Base-by-base conservation (phyloP, 2,797 vertebrate species). In the Ptychadena robeensis region DNA sequence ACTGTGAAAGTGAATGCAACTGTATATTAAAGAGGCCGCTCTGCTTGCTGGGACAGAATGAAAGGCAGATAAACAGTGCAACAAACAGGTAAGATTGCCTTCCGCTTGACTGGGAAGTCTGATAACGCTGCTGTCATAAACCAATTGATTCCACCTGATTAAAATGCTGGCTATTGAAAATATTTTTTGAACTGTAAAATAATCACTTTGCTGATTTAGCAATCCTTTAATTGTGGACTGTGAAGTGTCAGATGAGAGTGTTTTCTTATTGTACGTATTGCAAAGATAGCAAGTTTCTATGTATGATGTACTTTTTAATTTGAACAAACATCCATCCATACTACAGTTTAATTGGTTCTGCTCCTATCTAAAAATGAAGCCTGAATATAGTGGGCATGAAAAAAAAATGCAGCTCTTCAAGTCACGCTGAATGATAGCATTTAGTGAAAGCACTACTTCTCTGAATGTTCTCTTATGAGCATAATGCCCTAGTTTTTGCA, bases 41-140 rank as follows among this genome's bases (percentile, higher is more conserved):
- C 48, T 31, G 80, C 72, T 82, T 40, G 65, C 72, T 69, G 37
- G 57, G 40, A 38, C 64, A 82, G 80, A 76, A 69, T 75, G 63
- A 82, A 75, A 75, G 48, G 37, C 72, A 75, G 80, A 67, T 75
- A 82, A 68, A 82, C 61, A 82, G 79, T 66, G 70, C 61, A 81
- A 73, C 64, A 80, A 72, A 80, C 69, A 73, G 77, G 66, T 79
- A 59, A 59, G 66, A 79, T 68, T 65, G 53, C 64, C 40, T 79
- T 80, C 32, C 4, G 77, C 77, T 37, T 57, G 76, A 70, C 68
- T 71, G 71, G 27, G 18, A 65, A 64, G 57, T 32, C 59, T 72
- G 79, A 80, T 82, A 74, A 82, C 34, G 65, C 68, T 32, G 28
- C 71, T 68, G 44, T 81, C 61, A 74, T 67, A 81, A 59, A 66